Percentiles rank a stretch among this genome's conserved stretches.
Evolutionary conservation across 2,797 vertebrate genomes (phyloP).

Genomic region (Echeneis naucrates): DNA sequence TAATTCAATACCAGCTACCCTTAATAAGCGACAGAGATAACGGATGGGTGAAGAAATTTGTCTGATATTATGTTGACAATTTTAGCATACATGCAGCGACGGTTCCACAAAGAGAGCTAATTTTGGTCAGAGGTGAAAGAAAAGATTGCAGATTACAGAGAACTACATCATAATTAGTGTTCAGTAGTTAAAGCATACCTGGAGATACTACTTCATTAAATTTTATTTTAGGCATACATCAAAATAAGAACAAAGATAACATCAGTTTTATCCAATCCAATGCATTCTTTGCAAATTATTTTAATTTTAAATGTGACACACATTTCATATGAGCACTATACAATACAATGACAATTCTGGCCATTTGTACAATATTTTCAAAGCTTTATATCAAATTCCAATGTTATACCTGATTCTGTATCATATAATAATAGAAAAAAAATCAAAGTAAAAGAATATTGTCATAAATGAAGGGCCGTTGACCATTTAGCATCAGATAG

Average conservation of each 20-base stretch:
- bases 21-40: no score
- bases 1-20: no score
- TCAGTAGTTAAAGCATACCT: not conserved
- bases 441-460: constrained; percentile 78
- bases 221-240: no score
- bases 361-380: constrained; percentile 28
- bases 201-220: not conserved
- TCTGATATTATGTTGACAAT: not conserved
- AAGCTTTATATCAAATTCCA: constrained; percentile 43
- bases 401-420: constrained; percentile 60
- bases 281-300: not conserved
- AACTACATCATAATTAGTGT: not conserved
- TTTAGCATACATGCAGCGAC: not conserved
- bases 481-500: constrained; percentile 84
- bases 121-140: not conserved
- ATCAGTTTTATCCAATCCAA: not conserved
- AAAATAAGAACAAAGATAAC: not conserved
- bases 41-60: no score
- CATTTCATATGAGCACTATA: constrained; percentile 20
- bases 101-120: not conserved
- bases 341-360: constrained; percentile 12
- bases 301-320: constrained; percentile 11
- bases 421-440: constrained; percentile 68
- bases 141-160: not conserved
- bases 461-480: constrained; percentile 81